These are phyloP conservation scores for Corythornis vintsioides DNA, from an alignment of 2,113 vertebrate genomes.

Conservation along the genomic window DNA sequence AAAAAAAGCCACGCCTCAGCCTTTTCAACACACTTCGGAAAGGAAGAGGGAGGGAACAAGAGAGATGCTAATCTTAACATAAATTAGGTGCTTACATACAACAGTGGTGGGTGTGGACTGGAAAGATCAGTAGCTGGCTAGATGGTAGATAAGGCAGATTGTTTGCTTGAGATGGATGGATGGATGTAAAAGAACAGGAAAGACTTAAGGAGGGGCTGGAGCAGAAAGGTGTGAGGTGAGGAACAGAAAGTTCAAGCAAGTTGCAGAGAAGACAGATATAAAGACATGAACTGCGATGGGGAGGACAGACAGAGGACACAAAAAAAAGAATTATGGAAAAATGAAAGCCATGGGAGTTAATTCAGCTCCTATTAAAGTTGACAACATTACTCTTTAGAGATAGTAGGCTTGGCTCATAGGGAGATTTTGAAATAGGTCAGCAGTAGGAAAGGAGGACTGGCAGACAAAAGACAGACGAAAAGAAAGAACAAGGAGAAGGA, in stretches of 20 bases:
- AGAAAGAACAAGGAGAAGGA: not conserved
- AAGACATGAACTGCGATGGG: not conserved
- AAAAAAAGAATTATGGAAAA: not conserved
- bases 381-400: not conserved
- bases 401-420: not conserved
- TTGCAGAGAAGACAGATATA: not conserved
- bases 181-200: not conserved
- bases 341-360: slow-evolving; percentile 1
- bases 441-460: not conserved
- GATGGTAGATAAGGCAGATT: not conserved
- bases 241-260: not conserved
- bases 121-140: not conserved
- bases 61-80: slow-evolving; percentile 30
- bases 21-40: not conserved
- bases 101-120: not conserved
- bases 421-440: slow-evolving; percentile 32
- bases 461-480: not conserved
- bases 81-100: not conserved
- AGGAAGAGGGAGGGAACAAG: not conserved
- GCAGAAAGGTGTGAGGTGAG: not conserved
- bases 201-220: not conserved
- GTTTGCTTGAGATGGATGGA: not conserved
- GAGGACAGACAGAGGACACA: not conserved
- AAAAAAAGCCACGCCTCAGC: not conserved
- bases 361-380: not conserved